Percentiles rank a stretch among this genome's conserved stretches.
phyloP scores from a whole-genome alignment of 2,888 invertebrate species.

The Caenorhabditis sinica region DNA sequence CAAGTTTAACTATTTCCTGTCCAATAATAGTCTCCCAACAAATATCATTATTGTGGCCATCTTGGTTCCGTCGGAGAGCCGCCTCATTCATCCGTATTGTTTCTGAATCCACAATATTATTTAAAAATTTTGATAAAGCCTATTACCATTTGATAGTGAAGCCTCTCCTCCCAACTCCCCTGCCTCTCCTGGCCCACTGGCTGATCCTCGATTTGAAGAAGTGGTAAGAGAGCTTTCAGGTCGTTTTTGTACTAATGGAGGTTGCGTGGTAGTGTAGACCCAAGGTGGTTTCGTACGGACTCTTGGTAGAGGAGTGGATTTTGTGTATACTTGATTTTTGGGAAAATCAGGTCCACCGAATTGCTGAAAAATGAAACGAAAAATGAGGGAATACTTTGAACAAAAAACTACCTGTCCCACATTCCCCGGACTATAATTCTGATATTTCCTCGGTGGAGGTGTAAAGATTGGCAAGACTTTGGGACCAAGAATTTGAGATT shows the following conservation, averaged over 20 bases:
- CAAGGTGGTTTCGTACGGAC: conserved; percentile 70
- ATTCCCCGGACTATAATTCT: conserved; percentile 49
- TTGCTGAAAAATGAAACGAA: conserved; percentile 62
- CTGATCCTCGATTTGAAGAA: background rate
- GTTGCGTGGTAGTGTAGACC: conserved; percentile 44
- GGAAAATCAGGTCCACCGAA: conserved; percentile 75
- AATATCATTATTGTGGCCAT: conserved; percentile 84
- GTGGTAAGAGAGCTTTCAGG: background rate
- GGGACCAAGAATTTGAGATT: conserved; percentile 72
- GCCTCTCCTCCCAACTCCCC: background rate
- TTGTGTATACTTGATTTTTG: conserved; percentile 44
- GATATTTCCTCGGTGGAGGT: conserved; percentile 75
- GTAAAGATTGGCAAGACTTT: conserved; percentile 76
- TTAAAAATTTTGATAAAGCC: background rate
- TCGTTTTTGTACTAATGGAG: conserved; percentile 11
- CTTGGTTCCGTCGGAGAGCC: conserved; percentile 49
- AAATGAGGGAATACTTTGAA: background rate
- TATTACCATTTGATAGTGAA: background rate
- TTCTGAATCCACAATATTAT: too few species aligned
- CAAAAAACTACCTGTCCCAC: conserved; percentile 56
- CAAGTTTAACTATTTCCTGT: conserved; percentile 95
- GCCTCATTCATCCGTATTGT: conserved; percentile 33
- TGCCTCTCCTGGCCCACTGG: background rate
- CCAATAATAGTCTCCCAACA: conserved; percentile 99
- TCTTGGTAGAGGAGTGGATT: conserved; percentile 61